These are phyloP conservation scores for Drosophila algonquin DNA, from an alignment of 2,888 invertebrate species.

Conservation along the genomic window DNA sequence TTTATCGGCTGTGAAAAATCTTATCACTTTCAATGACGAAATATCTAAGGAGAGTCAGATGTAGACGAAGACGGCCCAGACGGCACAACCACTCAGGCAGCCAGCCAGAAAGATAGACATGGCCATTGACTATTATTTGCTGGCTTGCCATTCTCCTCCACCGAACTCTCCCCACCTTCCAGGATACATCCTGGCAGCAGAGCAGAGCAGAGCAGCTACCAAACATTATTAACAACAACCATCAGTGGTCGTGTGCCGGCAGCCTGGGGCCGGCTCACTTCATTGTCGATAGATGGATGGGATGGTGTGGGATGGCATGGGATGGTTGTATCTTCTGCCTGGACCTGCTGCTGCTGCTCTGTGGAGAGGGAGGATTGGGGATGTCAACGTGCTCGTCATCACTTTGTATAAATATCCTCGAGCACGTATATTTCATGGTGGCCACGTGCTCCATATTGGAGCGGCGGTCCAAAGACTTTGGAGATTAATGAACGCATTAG, in stretches of 20 bases:
- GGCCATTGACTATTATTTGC: slow-evolving; percentile 66
- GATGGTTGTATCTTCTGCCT: slow-evolving; percentile 8
- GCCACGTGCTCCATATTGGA: slow-evolving; percentile 81
- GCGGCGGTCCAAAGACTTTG: slow-evolving; percentile 67
- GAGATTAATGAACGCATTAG: slow-evolving; percentile 84
- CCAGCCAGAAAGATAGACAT: slow-evolving; percentile 66
- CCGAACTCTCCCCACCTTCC: slow-evolving; percentile 35
- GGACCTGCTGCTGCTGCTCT: background rate
- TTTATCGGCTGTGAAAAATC: slow-evolving; percentile 60
- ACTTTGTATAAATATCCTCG: slow-evolving; percentile 81
- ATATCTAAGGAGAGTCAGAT: slow-evolving; percentile 43
- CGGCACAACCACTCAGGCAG: slow-evolving; percentile 34
- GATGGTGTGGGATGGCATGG: background rate
- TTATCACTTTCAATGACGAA: slow-evolving; percentile 61
- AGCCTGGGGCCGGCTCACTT: slow-evolving; percentile 25
- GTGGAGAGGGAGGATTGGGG: slow-evolving; percentile 17
- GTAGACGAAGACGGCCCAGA: slow-evolving; percentile 25
- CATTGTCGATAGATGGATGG: slow-evolving; percentile 11
- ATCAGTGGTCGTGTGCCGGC: slow-evolving; percentile 50
- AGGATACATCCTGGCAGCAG: slow-evolving; percentile 16
- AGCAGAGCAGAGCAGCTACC: slow-evolving; percentile 19
- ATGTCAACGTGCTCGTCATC: slow-evolving; percentile 64
- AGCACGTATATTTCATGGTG: slow-evolving; percentile 74
- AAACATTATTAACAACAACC: slow-evolving; percentile 72
- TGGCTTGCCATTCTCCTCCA: slow-evolving; percentile 13